These are phyloP conservation scores for Hucho hucho DNA, from an alignment of 2,113 vertebrate genomes.

Conservation along the genomic window DNA sequence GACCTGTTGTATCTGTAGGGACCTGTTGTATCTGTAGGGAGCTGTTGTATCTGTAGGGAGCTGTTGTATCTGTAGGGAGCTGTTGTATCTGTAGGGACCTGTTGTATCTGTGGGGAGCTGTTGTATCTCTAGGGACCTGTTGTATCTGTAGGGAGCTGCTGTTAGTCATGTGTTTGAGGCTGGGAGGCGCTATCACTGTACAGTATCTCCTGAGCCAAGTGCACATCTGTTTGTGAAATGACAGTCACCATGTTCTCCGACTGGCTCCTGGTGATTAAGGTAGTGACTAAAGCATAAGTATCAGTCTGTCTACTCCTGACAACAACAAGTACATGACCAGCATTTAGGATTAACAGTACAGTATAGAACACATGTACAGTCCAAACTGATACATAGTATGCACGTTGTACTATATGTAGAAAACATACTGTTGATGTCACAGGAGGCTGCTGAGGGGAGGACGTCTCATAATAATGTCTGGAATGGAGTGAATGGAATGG, in stretches of 20 bases:
- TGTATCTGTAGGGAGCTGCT: background rate
- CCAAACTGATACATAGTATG: background rate
- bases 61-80: no score
- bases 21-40: no score
- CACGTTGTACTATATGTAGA: background rate
- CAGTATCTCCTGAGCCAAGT: background rate
- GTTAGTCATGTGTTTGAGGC: background rate
- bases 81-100: no score
- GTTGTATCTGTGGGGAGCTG: no score
- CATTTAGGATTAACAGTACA: constrained; percentile 13
- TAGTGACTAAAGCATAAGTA: constrained; percentile 23
- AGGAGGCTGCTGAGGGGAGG: no score
- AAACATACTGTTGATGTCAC: background rate
- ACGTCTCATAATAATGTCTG: no score
- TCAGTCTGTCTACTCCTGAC: constrained; percentile 24
- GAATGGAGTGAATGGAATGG: no score
- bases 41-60: no score
- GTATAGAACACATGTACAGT: background rate
- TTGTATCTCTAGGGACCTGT: no score
- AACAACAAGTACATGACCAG: constrained; percentile 8
- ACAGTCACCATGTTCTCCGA: constrained; percentile 23
- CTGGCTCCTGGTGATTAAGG: constrained; percentile 30
- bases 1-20: no score
- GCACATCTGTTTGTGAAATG: constrained; percentile 48
- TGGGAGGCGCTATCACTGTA: background rate